Base-by-base conservation (phyloP, 2,888 invertebrate genomes). In the Eupithecia abbreviata region DNA sequence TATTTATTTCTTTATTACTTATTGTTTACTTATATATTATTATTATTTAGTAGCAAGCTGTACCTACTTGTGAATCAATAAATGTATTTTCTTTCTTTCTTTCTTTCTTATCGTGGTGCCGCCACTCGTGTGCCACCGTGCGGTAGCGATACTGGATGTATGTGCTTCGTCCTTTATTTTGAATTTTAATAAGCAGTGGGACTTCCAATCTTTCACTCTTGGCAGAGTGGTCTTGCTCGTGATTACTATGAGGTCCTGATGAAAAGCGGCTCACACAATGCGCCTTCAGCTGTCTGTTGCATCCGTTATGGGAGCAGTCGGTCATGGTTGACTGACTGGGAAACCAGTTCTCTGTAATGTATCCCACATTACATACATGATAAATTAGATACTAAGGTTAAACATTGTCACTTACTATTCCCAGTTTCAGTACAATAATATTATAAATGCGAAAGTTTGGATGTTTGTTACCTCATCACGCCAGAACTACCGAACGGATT, bases 291-390 rank as follows among this genome's bases (percentile, higher is more conserved):
- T 7, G 18, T 62, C 18, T 62, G 30, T 30, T 62, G 62, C 12
- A 62, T 18, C 58, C 62, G 62, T 30, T 62, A 30, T 62, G 62
- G 30, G 18, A 62, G 62, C 62, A 62, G 62, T 62, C 62, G 30
- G 30, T 62, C 30, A 62, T 62, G 62, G 62, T 30, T 62, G 62
- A 62, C 62, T 62, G 62, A 2, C 18, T 58, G 55, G n/a, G 55
- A n/a, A 30, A 30, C 10, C 30, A 12, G 4, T 4, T 4, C 47
- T 15, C 51, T 51, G 51, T 51, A 51, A 15, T 51, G 51, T 51
- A 15, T 51, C 51, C 51, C 51, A 51, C 13, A 51, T n/a, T 55
- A 51, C 51, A 51, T 55, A 51, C 51, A 51, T 15, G 51, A 10
- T 6, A 51, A 51, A 5, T 51, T 5, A 51, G 4, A 15, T 15